Conservation (phyloP, 1,140 invertebrate species). For the Ectropis grisescens region DNA sequence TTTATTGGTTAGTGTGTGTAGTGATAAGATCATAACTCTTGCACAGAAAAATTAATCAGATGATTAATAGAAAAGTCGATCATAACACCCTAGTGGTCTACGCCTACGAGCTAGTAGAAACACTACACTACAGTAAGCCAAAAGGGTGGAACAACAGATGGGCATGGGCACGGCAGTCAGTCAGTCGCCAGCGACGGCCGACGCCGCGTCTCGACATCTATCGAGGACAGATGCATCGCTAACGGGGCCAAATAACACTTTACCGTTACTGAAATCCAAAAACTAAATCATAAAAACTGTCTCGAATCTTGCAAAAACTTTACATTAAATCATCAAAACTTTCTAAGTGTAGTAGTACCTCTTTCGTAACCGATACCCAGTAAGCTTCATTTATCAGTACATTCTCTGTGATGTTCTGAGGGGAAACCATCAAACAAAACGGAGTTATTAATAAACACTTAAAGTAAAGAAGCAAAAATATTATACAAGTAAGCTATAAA, state of each 20-base stretch:
- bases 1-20: constrained; percentile 54
- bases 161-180: constrained; percentile 8
- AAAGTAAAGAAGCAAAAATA: too few species aligned
- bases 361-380: constrained; percentile 91
- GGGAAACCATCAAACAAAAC: constrained; percentile 69
- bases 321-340: constrained; percentile 69
- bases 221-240: constrained; percentile 70
- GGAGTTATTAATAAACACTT: constrained; percentile 59
- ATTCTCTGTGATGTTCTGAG: constrained; percentile 93
- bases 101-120: constrained; percentile 63
- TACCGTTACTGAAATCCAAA: constrained; percentile 68
- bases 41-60: constrained; percentile 62
- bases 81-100: constrained; percentile 68
- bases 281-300: constrained; percentile 69
- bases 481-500: constrained; percentile 2
- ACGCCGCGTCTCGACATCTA: constrained; percentile 38
- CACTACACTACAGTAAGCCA: constrained; percentile 64
- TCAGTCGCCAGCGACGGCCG: neutral
- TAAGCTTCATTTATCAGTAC: constrained; percentile 93
- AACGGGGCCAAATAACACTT: constrained; percentile 68
- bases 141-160: constrained; percentile 60
- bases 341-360: constrained; percentile 81
- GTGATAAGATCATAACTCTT: constrained; percentile 60
- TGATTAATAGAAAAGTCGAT: constrained; percentile 64
- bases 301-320: constrained; percentile 67